phyloP scores from a whole-genome alignment of 1,140 invertebrate species.

The Mamestra configurata region DNA sequence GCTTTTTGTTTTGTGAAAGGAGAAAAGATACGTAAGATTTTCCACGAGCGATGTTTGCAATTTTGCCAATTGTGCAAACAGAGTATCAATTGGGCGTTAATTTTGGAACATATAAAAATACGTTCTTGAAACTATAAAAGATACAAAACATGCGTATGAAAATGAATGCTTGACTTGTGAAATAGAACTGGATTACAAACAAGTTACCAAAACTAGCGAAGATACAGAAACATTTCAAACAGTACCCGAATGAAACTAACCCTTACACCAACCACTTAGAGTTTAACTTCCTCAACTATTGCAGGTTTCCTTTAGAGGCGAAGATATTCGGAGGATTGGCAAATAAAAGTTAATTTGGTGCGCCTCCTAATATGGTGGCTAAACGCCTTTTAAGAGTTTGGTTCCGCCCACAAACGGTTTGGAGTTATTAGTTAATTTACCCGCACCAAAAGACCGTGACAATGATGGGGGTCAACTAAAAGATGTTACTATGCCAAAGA shows the following conservation, averaged over 20 bases:
- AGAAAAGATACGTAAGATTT: not conserved
- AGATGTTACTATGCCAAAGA: constrained; percentile 2
- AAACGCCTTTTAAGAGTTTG: constrained; percentile 37
- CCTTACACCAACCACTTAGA: not conserved
- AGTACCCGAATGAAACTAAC: not conserved
- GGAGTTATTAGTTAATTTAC: constrained; percentile 36
- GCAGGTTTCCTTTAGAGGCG: constrained; percentile 24
- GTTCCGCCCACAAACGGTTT: constrained; percentile 17
- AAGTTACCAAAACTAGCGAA: constrained; percentile 24
- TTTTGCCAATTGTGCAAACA: not conserved
- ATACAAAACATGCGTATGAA: not conserved
- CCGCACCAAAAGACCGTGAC: constrained; percentile 10
- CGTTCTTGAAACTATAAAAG: not conserved
- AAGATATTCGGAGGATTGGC: constrained; percentile 33
- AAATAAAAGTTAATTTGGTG: constrained; percentile 37
- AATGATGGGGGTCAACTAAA: constrained; percentile 10
- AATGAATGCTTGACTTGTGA: constrained; percentile 23
- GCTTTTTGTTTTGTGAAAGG: not conserved
- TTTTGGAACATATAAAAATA: not conserved
- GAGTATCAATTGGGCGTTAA: not conserved
- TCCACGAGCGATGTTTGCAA: not conserved
- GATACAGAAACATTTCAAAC: not conserved
- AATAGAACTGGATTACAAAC: constrained; percentile 33
- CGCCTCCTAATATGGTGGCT: constrained; percentile 3
- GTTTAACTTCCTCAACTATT: not conserved